Conservation (phyloP, 2,797 vertebrate species). For the Geotrypetes seraphini region DNA sequence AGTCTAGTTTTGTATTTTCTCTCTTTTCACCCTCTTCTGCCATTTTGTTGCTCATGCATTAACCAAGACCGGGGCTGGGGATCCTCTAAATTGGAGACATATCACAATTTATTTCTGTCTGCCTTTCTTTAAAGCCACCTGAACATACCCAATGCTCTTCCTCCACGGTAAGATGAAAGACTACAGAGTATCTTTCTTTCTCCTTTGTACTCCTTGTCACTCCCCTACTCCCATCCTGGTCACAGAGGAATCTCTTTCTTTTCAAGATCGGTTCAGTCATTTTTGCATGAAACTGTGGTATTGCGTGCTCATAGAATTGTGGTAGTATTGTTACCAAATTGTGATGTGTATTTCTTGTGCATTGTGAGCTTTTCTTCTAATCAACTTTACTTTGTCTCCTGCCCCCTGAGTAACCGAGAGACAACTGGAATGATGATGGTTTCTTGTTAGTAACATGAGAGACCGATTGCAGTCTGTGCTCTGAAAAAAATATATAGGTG, state of each 20-base stretch:
- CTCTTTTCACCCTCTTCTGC: slow-evolving; percentile 38
- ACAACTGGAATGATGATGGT: slow-evolving; percentile 43
- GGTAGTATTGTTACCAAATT: slow-evolving; percentile 45
- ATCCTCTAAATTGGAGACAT: slow-evolving; percentile 54
- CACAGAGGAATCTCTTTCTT: slow-evolving; percentile 35
- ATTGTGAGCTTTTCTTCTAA: slow-evolving; percentile 39
- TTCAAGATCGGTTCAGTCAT: slow-evolving; percentile 48
- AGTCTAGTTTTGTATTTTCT: slow-evolving; percentile 17
- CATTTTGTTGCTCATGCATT: slow-evolving; percentile 55
- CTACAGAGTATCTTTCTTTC: slow-evolving; percentile 46
- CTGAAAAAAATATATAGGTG: no score
- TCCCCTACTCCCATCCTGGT: slow-evolving; percentile 26
- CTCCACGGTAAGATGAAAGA: slow-evolving; percentile 93
- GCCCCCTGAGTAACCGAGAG: slow-evolving; percentile 45
- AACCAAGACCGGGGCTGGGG: slow-evolving; percentile 40
- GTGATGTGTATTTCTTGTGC: slow-evolving; percentile 41
- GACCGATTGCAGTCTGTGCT: no score
- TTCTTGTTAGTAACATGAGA: slow-evolving; percentile 34
- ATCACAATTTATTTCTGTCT: slow-evolving; percentile 97
- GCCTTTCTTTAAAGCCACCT: slow-evolving; percentile 99
- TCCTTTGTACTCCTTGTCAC: slow-evolving; percentile 49
- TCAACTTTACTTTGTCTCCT: slow-evolving; percentile 41
- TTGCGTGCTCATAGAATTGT: slow-evolving; percentile 46
- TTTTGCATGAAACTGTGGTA: slow-evolving; percentile 54
- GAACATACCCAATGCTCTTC: slow-evolving; percentile 91